phyloP scores from a whole-genome alignment of 64 coral and sea anemone species.

The Anthopleura sola region DNA sequence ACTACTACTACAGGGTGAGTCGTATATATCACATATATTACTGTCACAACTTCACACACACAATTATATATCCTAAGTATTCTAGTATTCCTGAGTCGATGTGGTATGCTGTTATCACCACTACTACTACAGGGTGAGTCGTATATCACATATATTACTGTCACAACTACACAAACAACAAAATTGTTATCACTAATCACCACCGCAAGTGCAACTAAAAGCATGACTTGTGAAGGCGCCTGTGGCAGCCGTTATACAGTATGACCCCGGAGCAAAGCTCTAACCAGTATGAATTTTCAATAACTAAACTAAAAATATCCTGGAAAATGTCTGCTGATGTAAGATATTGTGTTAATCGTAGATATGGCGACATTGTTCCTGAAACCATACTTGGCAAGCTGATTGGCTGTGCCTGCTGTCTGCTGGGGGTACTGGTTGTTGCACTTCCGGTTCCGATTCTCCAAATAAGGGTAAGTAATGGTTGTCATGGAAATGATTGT shows the following conservation, averaged over 20 bases:
- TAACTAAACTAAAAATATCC: neutral
- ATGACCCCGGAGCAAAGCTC: too few relatives aligned
- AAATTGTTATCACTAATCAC: too few relatives aligned
- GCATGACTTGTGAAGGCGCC: too few relatives aligned
- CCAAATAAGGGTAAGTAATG: constrained; percentile 50
- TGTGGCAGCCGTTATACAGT: too few relatives aligned
- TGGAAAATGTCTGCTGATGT: too few relatives aligned
- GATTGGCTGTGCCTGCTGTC: constrained; percentile 73
- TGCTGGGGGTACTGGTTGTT: constrained; percentile 73
- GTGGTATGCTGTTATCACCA: constrained; percentile 87
- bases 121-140: constrained; percentile 78
- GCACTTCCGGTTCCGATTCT: constrained; percentile 84
- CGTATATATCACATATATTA: too few relatives aligned
- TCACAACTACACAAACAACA: too few relatives aligned
- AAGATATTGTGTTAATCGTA: neutral
- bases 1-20: constrained; percentile 83
- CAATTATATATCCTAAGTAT: constrained; percentile 27
- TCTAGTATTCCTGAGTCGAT: constrained; percentile 80
- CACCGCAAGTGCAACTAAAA: too few relatives aligned
- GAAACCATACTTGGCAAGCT: constrained; percentile 63
- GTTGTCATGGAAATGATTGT: neutral
- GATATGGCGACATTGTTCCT: constrained; percentile 88
- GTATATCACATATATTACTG: neutral
- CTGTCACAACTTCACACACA: too few relatives aligned
- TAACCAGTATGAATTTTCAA: too few relatives aligned